Evolutionary conservation across 2,888 invertebrate genomes (phyloP).

Genomic region (Andrena hattorfiana): DNA sequence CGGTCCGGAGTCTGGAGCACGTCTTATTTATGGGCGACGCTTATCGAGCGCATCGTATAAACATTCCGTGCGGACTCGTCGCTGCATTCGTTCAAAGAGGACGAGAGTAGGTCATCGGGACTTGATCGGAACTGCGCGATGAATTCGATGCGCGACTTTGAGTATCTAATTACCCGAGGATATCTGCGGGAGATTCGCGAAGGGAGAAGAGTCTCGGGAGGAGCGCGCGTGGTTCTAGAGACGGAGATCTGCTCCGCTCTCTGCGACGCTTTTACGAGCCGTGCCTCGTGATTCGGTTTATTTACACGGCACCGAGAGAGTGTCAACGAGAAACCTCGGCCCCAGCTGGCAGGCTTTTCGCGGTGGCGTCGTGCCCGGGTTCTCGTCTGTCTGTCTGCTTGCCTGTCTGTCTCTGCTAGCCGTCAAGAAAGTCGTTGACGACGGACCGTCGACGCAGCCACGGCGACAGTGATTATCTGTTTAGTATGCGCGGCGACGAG

Average conservation of each 20-base stretch:
- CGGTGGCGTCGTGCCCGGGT: conserved; percentile 42
- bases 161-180: no score
- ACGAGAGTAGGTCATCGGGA: background rate
- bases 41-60: conserved; percentile 75
- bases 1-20: conserved; percentile 74
- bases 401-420: conserved; percentile 43
- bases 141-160: no score
- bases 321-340: conserved; percentile 63
- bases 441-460: conserved; percentile 64
- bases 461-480: conserved; percentile 72
- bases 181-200: background rate
- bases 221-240: background rate
- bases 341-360: conserved; percentile 53
- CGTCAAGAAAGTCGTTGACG: conserved; percentile 57
- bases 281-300: conserved; percentile 41
- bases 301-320: conserved; percentile 35
- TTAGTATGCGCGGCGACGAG: conserved; percentile 69
- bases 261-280: conserved; percentile 33
- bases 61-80: conserved; percentile 6
- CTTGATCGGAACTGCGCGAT: no score
- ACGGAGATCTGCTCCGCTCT: background rate
- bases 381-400: conserved; percentile 24
- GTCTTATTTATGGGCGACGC: conserved; percentile 76
- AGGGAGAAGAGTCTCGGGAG: background rate
- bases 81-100: background rate